Conservation (phyloP, 2,113 vertebrate species). For the Asarcornis scutulata region DNA sequence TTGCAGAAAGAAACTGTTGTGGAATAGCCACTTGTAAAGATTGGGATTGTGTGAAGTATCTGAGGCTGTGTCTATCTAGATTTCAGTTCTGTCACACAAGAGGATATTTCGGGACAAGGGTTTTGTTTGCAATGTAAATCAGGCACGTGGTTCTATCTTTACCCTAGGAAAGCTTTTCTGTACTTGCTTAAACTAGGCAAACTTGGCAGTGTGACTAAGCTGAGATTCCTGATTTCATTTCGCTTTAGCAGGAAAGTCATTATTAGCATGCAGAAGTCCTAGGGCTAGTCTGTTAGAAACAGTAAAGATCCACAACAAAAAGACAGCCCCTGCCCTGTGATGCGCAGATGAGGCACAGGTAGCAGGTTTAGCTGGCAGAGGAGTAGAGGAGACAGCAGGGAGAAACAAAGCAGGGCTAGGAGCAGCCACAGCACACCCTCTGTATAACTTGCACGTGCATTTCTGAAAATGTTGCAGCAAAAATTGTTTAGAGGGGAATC, state of each 20-base stretch:
- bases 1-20: neutral
- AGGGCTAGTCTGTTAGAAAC: neutral
- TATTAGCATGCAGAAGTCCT: neutral
- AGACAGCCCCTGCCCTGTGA: neutral
- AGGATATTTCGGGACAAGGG: neutral
- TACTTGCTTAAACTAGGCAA: neutral
- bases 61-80: neutral
- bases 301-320: neutral
- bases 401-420: neutral
- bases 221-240: neutral
- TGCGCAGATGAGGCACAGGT: neutral
- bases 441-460: neutral
- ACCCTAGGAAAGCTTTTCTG: neutral
- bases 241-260: neutral
- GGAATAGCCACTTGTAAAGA: neutral
- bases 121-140: neutral
- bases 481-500: neutral
- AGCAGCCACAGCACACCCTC: accelerated
- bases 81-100: neutral
- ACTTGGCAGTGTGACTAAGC: neutral
- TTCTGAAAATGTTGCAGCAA: neutral
- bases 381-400: neutral
- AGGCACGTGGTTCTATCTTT: neutral
- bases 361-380: neutral
- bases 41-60: neutral